phyloP scores from a whole-genome alignment of 2,797 vertebrate genomes.

The Aeoliscus strigatus region DNA sequence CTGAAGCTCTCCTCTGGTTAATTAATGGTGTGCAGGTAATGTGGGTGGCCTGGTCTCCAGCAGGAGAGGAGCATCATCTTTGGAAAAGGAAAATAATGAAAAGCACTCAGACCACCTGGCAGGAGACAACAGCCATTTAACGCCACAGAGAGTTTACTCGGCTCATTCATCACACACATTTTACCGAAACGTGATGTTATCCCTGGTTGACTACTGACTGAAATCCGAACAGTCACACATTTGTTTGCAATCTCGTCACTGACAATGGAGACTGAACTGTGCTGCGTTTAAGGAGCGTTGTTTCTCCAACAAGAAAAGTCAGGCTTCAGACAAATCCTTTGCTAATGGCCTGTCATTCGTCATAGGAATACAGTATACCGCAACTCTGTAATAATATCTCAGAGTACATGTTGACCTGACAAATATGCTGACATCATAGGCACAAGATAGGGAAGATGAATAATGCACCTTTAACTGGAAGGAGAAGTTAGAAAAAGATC shows the following conservation, averaged over 20 bases:
- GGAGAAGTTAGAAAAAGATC: constrained; percentile 38
- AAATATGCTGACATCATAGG: constrained; percentile 61
- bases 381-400: constrained; percentile 47
- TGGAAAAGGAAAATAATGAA: constrained; percentile 58
- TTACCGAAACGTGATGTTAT: constrained; percentile 8
- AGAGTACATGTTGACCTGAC: constrained; percentile 25
- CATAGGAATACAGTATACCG: constrained; percentile 40
- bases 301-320: constrained; percentile 49
- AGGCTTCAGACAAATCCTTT: constrained; percentile 54
- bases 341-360: constrained; percentile 58
- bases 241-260: constrained; percentile 21
- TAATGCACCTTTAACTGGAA: constrained; percentile 41
- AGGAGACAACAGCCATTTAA: constrained; percentile 49
- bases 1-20: constrained; percentile 48
- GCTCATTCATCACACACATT: constrained; percentile 28
- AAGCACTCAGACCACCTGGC: constrained; percentile 60
- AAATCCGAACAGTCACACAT: constrained; percentile 22
- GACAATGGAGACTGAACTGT: constrained; percentile 27
- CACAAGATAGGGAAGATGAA: constrained; percentile 47
- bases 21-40: constrained; percentile 64
- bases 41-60: constrained; percentile 41
- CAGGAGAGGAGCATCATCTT: constrained; percentile 44
- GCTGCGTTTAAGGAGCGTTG: constrained; percentile 28
- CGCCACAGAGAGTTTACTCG: constrained; percentile 41
- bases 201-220: too few relatives aligned